Conservation (phyloP, 2,797 vertebrate species). For the Hemibagrus guttatus region DNA sequence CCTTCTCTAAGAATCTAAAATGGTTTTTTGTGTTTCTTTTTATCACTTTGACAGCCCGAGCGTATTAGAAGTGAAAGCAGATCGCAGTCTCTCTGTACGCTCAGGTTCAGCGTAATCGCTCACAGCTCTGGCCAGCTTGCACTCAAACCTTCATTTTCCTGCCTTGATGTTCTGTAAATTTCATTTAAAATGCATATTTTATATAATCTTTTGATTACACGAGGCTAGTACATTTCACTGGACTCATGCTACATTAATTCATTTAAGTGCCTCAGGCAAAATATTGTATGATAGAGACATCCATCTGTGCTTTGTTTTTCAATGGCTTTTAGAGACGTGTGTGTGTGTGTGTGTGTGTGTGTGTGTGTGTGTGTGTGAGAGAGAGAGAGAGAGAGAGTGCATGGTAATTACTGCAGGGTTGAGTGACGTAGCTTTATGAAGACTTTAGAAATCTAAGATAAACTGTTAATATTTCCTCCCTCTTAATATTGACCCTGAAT, state of each 20-base stretch:
- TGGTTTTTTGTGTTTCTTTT: not conserved
- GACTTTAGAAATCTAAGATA: not conserved
- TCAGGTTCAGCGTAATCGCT: not conserved
- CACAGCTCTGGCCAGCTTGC: slow-evolving; percentile 12
- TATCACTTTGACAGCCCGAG: slow-evolving; percentile 14
- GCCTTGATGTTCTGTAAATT: slow-evolving; percentile 33
- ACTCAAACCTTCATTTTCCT: slow-evolving; percentile 34
- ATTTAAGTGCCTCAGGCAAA: slow-evolving; percentile 51
- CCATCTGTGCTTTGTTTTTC: slow-evolving; percentile 49
- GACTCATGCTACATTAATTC: slow-evolving; percentile 56
- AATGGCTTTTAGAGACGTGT: slow-evolving; percentile 26
- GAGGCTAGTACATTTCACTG: slow-evolving; percentile 34
- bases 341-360: not conserved
- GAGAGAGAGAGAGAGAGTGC: not conserved
- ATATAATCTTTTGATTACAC: slow-evolving; percentile 45
- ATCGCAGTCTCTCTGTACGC: not conserved
- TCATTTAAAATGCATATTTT: slow-evolving; percentile 54
- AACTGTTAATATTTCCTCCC: not conserved
- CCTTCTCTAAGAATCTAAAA: slow-evolving; percentile 20
- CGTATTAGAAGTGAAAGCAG: not conserved
- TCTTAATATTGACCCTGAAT: not conserved
- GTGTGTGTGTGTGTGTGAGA: too few species aligned
- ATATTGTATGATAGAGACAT: slow-evolving; percentile 50
- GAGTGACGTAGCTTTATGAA: slow-evolving; percentile 12
- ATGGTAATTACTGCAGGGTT: slow-evolving; percentile 37